Evolutionary conservation across 2,797 vertebrate species (phyloP).

Genomic region (Champsocephalus gunnari): DNA sequence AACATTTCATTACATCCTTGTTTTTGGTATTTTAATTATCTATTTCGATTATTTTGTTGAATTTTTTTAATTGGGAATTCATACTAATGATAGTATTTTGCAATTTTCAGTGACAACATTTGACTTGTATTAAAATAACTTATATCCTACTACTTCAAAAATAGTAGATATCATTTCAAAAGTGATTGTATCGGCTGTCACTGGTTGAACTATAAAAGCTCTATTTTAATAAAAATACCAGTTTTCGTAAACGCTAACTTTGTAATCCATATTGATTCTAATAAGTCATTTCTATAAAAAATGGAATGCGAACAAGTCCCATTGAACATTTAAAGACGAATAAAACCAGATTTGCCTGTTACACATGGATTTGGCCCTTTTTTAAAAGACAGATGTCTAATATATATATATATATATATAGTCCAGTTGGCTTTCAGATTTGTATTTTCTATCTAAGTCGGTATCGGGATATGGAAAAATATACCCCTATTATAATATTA

Average conservation of each 20-base stretch:
- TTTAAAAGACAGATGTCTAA: not conserved
- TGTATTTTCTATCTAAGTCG: no score
- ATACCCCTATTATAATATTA: no score
- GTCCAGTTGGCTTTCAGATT: not conserved
- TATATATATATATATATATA: no score
- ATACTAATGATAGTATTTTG: not conserved
- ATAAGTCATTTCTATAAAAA: not conserved
- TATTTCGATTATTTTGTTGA: not conserved
- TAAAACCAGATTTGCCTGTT: not conserved
- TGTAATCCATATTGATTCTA: not conserved
- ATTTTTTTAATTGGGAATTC: not conserved
- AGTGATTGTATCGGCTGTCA: not conserved
- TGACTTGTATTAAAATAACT: no score
- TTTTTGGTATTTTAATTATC: not conserved
- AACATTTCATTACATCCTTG: no score
- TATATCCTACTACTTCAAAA: not conserved
- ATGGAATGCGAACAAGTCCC: not conserved
- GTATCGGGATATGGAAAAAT: not conserved
- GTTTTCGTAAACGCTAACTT: not conserved
- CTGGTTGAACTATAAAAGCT: not conserved
- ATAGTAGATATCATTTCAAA: not conserved
- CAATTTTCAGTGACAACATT: not conserved
- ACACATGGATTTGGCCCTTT: not conserved
- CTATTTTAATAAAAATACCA: not conserved
- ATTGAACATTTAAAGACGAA: not conserved